These are phyloP conservation scores for Sylvilagus bachmani DNA, from an alignment of 2,113 vertebrate genomes.

Conservation along the genomic window DNA sequence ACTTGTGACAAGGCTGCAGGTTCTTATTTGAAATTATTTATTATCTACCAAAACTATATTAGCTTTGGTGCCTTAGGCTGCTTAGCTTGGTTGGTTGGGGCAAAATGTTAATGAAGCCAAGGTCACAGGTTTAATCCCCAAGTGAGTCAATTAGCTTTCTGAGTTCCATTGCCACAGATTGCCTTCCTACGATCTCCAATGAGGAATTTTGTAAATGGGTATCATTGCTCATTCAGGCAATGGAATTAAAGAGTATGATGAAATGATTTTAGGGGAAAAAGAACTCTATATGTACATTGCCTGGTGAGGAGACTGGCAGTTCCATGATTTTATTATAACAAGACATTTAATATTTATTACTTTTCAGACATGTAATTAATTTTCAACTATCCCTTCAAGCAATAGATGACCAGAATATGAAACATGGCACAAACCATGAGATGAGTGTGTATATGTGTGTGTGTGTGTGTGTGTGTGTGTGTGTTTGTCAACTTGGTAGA, in stretches of 20 bases:
- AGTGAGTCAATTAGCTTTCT: slow-evolving; percentile 49
- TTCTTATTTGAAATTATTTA: slow-evolving; percentile 58
- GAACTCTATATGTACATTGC: not conserved
- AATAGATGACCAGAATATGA: not conserved
- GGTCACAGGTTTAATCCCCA: slow-evolving; percentile 42
- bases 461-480: not conserved
- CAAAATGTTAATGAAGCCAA: slow-evolving; percentile 59
- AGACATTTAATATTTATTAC: not conserved
- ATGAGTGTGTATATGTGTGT: not conserved
- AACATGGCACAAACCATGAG: not conserved
- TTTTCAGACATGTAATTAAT: slow-evolving; percentile 1
- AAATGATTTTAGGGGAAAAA: not conserved
- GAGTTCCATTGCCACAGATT: not conserved
- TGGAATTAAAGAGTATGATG: not conserved
- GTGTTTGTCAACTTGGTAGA: not conserved
- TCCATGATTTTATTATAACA: slow-evolving; percentile 17
- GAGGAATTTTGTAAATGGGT: not conserved
- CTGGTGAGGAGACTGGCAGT: not conserved
- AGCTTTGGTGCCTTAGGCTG: not conserved
- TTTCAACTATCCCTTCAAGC: slow-evolving; percentile 3
- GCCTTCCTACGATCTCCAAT: not conserved
- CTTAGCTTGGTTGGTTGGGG: slow-evolving; percentile 2
- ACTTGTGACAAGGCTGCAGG: not conserved
- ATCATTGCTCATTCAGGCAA: not conserved
- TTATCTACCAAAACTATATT: not conserved